Evolutionary conservation across 2,113 vertebrate species (phyloP).

Genomic region (Formicarius rufipectus): DNA sequence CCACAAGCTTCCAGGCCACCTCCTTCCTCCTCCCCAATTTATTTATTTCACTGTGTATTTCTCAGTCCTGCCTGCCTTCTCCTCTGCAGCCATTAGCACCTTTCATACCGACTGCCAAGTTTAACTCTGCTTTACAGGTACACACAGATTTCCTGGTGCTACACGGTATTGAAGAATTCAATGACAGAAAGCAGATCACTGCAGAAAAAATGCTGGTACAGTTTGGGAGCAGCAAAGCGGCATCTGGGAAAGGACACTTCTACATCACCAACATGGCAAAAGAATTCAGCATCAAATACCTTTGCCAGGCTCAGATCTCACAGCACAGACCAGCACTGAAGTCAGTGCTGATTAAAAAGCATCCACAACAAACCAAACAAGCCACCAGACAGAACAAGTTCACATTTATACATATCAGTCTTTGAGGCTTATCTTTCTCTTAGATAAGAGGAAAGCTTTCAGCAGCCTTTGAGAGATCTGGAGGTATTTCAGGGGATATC

Average conservation of each 20-base stretch:
- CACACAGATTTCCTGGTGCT: not conserved
- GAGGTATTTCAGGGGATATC: conserved; percentile 5
- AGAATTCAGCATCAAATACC: not conserved
- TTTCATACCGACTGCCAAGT: not conserved
- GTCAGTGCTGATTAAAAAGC: not conserved
- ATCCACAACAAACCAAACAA: not conserved
- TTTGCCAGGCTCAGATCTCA: not conserved
- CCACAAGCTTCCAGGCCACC: not conserved
- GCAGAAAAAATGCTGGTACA: not conserved
- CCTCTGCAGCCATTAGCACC: not conserved
- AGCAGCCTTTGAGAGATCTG: not conserved
- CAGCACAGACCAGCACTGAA: not conserved
- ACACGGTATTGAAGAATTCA: not conserved
- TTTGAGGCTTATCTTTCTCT: not conserved
- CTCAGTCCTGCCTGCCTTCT: not conserved
- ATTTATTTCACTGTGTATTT: not conserved
- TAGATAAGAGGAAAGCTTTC: not conserved
- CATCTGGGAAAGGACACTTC: not conserved
- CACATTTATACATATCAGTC: not conserved
- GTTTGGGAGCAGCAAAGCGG: not conserved
- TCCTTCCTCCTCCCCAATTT: not conserved
- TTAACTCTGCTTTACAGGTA: not conserved
- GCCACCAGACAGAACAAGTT: not conserved
- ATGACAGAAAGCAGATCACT: not conserved
- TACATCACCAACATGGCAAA: not conserved